phyloP scores from a whole-genome alignment of 2,888 invertebrate genomes.

The Tipula confusa region DNA sequence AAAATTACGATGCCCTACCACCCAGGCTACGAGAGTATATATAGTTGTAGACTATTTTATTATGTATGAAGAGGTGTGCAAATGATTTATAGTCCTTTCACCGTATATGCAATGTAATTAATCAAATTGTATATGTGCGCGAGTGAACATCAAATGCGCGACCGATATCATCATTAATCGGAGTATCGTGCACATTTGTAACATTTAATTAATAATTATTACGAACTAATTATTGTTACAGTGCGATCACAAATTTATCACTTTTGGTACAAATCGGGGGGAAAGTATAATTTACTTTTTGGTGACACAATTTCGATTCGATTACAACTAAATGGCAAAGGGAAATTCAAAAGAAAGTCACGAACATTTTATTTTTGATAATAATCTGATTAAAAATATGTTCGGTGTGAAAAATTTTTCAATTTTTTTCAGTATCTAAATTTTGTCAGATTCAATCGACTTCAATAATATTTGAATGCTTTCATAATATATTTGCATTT shows the following conservation, averaged over 20 bases:
- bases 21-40: too few relatives aligned
- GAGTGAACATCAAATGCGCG: not conserved
- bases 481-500: not conserved
- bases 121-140: not conserved
- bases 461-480: too few relatives aligned
- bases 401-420: not conserved
- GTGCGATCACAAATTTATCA: not conserved
- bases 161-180: not conserved
- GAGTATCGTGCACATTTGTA: not conserved
- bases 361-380: not conserved
- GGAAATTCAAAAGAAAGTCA: slow-evolving; percentile 4
- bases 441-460: too few relatives aligned
- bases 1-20: not conserved
- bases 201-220: not conserved
- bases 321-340: not conserved
- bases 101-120: not conserved
- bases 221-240: not conserved
- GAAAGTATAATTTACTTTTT: not conserved
- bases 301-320: not conserved
- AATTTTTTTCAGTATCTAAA: too few relatives aligned
- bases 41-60: not conserved
- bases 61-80: not conserved
- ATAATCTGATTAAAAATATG: not conserved
- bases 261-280: not conserved
- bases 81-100: not conserved